Evolutionary conservation across 2,113 vertebrate species (phyloP), one percentile per base, ranked within the genome.

Genomic region (Eubucco bourcierii): DNA sequence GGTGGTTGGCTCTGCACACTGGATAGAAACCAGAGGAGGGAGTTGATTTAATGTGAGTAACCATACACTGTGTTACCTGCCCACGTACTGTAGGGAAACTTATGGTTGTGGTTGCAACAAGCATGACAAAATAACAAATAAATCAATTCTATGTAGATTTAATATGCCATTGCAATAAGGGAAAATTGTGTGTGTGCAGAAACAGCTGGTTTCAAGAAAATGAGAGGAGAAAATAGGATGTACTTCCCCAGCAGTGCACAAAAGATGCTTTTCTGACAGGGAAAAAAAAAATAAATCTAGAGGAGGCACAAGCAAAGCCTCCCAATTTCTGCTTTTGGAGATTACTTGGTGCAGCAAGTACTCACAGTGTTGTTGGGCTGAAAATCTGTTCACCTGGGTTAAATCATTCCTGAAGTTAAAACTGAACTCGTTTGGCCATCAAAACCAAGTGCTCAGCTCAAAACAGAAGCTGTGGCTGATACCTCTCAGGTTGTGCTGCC

Each of bases 41-140:
- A 92, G 92, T 47, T 89, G 80, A 73, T 74, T 94, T 80, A 94
- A 84, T 55, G 15, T 21, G 79, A 83, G 29, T 59, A 94, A 94
- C 55, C 94, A 91, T 77, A 53, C 25, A 63, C 33, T 75, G 6
- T n/a, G 65, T 88, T 90, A 81, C 29, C 78, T 28, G 33, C 29
- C 81, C 27, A 71, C 10, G 39, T 70, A 60, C 34, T 70, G 10
- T 5, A 80, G 21, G 76, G 55, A 87, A 93, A 90, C 46, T 92
- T 80, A 65, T 6, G 15, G 46, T 37, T 73, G 72, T 39, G 29
- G 39, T 77, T 89, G 37, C 72, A 90, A 83, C 14, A 55, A 93
- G 58, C 25, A 68, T 29, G 53, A 56, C 34, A 84, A 73, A 90
- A 76, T 72, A 84, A 88, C 74, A 84, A 59, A 87, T 47, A 70